Percentiles rank a stretch among this genome's conserved stretches.
Evolutionary conservation across 1,140 invertebrate species (phyloP).

Genomic region (Argopecten irradians): DNA sequence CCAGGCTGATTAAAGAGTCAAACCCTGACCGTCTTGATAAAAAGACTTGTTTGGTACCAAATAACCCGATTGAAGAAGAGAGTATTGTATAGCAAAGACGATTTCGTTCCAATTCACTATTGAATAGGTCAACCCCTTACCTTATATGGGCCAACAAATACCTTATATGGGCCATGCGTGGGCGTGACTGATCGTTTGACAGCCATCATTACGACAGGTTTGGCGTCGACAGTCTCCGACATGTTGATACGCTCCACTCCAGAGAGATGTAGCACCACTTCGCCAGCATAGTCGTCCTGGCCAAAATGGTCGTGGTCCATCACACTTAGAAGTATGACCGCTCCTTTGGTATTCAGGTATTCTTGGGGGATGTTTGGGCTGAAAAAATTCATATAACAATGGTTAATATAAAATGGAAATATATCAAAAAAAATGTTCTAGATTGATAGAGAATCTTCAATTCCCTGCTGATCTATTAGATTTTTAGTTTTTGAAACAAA

Average conservation of each 20-base stretch:
- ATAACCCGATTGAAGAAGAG: not conserved
- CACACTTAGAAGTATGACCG: constrained; percentile 92
- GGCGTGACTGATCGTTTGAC: constrained; percentile 58
- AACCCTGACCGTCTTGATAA: no score
- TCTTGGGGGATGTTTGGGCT: constrained; percentile 89
- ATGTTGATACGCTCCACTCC: constrained; percentile 54
- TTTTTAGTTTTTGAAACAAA: no score
- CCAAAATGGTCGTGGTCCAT: constrained; percentile 96
- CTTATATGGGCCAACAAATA: constrained; percentile 59
- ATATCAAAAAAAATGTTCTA: no score
- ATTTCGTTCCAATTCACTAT: not conserved
- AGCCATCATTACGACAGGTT: constrained; percentile 66
- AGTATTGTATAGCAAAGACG: not conserved
- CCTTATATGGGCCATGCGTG: constrained; percentile 57
- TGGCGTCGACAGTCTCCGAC: constrained; percentile 57
- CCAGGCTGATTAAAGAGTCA: not conserved
- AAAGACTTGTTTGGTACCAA: no score
- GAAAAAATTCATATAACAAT: constrained; percentile 53
- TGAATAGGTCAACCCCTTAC: not conserved
- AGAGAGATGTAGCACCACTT: constrained; percentile 89
- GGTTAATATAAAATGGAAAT: no score
- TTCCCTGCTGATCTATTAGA: no score
- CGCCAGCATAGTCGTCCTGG: constrained; percentile 95
- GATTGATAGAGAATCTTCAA: no score
- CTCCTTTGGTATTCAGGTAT: constrained; percentile 83